phyloP scores from a whole-genome alignment of 2,113 vertebrate genomes.

The Thamnophis sirtalis region DNA sequence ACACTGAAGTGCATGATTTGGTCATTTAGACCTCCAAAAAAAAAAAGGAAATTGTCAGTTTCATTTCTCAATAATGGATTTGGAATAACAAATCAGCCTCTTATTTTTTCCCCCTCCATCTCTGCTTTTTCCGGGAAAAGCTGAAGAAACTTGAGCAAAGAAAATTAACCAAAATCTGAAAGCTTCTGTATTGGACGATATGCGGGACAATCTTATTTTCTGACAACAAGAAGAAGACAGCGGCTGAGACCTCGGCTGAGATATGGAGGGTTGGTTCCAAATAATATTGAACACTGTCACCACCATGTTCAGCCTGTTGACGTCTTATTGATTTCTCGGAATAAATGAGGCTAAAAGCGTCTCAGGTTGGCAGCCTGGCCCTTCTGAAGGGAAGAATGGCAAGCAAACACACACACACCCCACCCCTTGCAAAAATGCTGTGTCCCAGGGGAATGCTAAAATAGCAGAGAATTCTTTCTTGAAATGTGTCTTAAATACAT shows the following conservation, averaged over 20 bases:
- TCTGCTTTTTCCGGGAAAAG: slow-evolving; percentile 39
- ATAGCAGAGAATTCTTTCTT: neutral
- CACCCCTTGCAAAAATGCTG: neutral
- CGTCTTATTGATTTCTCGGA: neutral
- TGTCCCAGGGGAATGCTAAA: neutral
- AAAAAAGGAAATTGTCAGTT: slow-evolving; percentile 68
- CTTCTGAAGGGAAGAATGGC: neutral
- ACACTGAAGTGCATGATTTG: slow-evolving; percentile 59
- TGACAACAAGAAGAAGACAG: slow-evolving; percentile 42
- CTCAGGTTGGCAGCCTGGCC: neutral
- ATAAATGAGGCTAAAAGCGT: neutral
- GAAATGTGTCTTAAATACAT: neutral
- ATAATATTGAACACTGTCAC: neutral
- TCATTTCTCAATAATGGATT: slow-evolving; percentile 54
- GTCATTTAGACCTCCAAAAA: slow-evolving; percentile 63
- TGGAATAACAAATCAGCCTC: slow-evolving; percentile 48
- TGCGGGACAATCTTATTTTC: slow-evolving; percentile 45
- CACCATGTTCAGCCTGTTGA: neutral
- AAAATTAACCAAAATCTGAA: slow-evolving; percentile 52
- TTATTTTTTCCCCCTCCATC: slow-evolving; percentile 47
- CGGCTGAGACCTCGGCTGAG: slow-evolving; percentile 41
- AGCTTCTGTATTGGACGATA: slow-evolving; percentile 47
- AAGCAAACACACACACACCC: neutral
- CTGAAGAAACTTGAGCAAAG: slow-evolving; percentile 43
- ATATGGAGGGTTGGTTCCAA: slow-evolving; percentile 50